Base-by-base conservation (phyloP, 2,888 invertebrate species). In the Crossocerus cetratus region DNA sequence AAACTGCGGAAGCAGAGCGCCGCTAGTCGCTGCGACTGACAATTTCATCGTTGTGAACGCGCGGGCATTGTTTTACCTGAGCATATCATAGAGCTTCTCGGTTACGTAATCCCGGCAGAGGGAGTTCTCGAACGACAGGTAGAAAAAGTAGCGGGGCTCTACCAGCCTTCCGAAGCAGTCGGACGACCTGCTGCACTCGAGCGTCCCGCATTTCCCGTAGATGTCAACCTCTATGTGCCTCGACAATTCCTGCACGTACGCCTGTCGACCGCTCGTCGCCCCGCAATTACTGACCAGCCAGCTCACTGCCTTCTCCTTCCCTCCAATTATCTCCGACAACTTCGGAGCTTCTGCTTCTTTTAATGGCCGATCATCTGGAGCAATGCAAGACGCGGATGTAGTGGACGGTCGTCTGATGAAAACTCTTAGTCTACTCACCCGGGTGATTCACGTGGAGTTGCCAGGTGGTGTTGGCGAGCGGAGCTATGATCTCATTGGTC, bases 101-200 rank as follows among this genome's bases (percentile, higher is more conserved):
- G 94, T 94, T 49, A 95, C 93, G 86, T 95, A 95, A 86, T 95
- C 94, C 58, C 91, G 86, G 78, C 94, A 93, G 72, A 94, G 90
- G 13, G 94, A 94, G 87, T 95, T 95, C 88, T 95, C 95, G 83
- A 95, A 93, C 0, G 93, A 92, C 55, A 95, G 88, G 83, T 95
- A 95, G 86, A 95, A 95, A 85, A 93, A 94, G 86, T 95, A 95
- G 65, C 92, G 91, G 57, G 91, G 90, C 79, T 91, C 92, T 21
- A 92, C 66, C 87, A 90, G 82, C 88, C 90, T 91, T 49, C 90
- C 60, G 58, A 87, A 85, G 61, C 88, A 88, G 67, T 87, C 74
- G 16, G 59, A 2, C 42, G 53, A 79, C 90, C 90, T 92, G 89
- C 78, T 72, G 66, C 84, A 93, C 3, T 82, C 91, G 90, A 72